Evolutionary conservation across 1,140 invertebrate genomes (phyloP).

Genomic region (Schmidtea mediterranea): DNA sequence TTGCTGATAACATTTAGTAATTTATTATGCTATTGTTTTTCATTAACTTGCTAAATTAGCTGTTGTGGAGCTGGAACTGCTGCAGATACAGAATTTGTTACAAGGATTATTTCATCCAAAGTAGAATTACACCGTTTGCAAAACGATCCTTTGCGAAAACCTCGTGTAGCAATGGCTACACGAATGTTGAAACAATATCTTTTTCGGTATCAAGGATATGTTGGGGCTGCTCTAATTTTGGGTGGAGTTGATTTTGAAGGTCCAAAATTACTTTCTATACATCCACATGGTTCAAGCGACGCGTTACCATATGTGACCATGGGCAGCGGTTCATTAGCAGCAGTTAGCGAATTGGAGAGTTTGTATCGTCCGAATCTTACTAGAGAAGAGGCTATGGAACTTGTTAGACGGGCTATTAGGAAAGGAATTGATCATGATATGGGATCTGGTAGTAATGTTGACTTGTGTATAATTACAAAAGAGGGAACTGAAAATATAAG

Average conservation of each 20-base stretch:
- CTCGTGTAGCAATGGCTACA: slow-evolving; percentile 56
- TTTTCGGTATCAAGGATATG: slow-evolving; percentile 56
- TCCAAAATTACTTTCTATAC: slow-evolving; percentile 43
- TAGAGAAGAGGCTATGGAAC: slow-evolving; percentile 57
- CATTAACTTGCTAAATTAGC: not conserved
- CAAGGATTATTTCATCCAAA: slow-evolving; percentile 53
- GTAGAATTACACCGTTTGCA: slow-evolving; percentile 48
- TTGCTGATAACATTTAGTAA: slow-evolving; percentile 64
- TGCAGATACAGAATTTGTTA: slow-evolving; percentile 79
- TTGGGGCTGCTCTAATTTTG: slow-evolving; percentile 70
- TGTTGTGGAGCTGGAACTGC: slow-evolving; percentile 77
- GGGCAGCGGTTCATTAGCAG: slow-evolving; percentile 65
- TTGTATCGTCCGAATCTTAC: slow-evolving; percentile 54
- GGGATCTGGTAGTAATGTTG: slow-evolving; percentile 76
- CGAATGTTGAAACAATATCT: slow-evolving; percentile 67
- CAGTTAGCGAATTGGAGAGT: slow-evolving; percentile 77
- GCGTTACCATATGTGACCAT: slow-evolving; percentile 56
- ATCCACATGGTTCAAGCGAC: slow-evolving; percentile 76
- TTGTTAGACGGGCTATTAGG: slow-evolving; percentile 68
- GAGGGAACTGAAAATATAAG: slow-evolving; percentile 17
- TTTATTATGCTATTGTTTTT: no score
- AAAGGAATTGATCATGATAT: slow-evolving; percentile 91
- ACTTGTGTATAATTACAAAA: slow-evolving; percentile 71
- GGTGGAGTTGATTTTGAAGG: slow-evolving; percentile 69
- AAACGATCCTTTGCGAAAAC: slow-evolving; percentile 52